Base-by-base conservation (phyloP, 2,113 vertebrate genomes). In the Philantomba maxwellii region DNA sequence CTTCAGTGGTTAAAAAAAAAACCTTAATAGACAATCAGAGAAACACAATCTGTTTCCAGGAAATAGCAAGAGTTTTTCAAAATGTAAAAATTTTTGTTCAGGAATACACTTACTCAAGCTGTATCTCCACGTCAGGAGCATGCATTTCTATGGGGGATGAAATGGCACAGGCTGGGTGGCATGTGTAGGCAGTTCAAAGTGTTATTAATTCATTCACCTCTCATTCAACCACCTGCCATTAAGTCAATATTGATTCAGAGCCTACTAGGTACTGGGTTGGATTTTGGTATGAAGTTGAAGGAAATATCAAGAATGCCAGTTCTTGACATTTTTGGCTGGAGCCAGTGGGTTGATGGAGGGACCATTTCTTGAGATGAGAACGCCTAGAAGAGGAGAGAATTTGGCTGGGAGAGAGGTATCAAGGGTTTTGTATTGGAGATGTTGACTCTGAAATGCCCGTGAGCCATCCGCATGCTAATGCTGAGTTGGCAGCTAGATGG, bases 31-130 rank as follows among this genome's bases (percentile, higher is more conserved):
- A 97, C 94, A 88, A 96, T 96, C 92, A 95, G 96, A 93, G 97
- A 97, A 77, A 89, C 93, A 98, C 94, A 97, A 47, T 97, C 97
- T 97, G 96, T 97, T 98, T 98, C 96, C 92, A 97, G 93, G 95
- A 97, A 97, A 95, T 78, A 87, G 86, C 86, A 87, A 75, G 89
- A 85, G 89, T 95, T 83, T 98, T 95, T 94, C 49, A 94, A 96
- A 91, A 93, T 91, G 58, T 77, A 39, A 60, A 96, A 87, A 62
- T 47, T 45, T 60, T 95, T 64, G 7, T 89, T 98, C n/a, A 60
- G 85, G 91, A 16, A 77, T 51, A 53, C 49, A 19, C 73, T 94
- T 87, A 60, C 51, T 91, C 60, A 13, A 77, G 87, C 30, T 51
- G 47, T 47, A 89, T 66, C 53, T 75, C 78, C 16, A 5, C 2